Conservation (phyloP, 2,113 vertebrate genomes). For the Tautogolabrus adspersus region DNA sequence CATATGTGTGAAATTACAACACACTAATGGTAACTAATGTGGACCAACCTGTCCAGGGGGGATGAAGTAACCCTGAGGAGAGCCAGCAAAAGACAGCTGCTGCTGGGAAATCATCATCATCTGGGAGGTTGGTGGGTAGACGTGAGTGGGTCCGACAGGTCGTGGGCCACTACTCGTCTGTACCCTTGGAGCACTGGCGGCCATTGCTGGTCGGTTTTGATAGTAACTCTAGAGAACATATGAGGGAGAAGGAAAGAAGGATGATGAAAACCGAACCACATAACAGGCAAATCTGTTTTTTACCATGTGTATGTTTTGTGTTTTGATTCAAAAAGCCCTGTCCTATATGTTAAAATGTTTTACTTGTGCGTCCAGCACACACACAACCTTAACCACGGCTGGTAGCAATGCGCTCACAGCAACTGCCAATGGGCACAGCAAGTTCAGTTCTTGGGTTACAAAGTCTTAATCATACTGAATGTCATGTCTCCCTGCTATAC, state of each 20-base stretch:
- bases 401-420: conserved; percentile 38
- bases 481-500: conserved; percentile 37
- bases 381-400: conserved; percentile 16
- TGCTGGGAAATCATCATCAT: conserved; percentile 98
- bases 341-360: conserved; percentile 6
- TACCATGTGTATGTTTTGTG: not conserved
- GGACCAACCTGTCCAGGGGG: conserved; percentile 89
- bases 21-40: not conserved
- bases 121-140: conserved; percentile 93
- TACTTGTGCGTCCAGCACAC: not conserved
- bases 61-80: conserved; percentile 95
- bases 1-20: not conserved
- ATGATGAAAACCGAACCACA: conserved; percentile 11
- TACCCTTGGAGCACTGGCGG: conserved; percentile 90
- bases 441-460: conserved; percentile 31
- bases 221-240: conserved; percentile 89
- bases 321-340: not conserved
- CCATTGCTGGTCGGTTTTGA: conserved; percentile 90
- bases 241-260: not conserved
- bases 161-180: conserved; percentile 89
- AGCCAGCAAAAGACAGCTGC: conserved; percentile 89
- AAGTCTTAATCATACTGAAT: conserved; percentile 32
- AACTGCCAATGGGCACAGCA: conserved; percentile 28
- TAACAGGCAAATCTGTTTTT: not conserved
- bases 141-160: conserved; percentile 90